Base-by-base conservation (phyloP, 2,113 vertebrate genomes). In the Pampusana beccarii region DNA sequence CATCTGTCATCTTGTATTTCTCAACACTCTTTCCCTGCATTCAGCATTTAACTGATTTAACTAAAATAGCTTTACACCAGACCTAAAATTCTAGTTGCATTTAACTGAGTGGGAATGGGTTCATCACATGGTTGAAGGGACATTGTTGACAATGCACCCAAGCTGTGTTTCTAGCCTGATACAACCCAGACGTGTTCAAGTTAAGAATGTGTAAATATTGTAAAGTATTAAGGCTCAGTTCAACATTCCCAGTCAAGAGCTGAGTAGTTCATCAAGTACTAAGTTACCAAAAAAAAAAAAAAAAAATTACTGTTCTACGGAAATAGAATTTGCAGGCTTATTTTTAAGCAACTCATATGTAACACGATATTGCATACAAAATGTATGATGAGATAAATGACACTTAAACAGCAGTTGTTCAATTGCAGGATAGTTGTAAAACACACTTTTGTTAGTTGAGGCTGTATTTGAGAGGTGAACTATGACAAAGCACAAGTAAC, bases 361-460 rank as follows among this genome's bases (percentile, higher is more conserved):
- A 40, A 48, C 16, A 11, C 16, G 9, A 34, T n/a, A 11, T 38
- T 34, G 40, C 16, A 21, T 5, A 6, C 1, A 29, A 28, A 50
- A n/a, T 0, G 1, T 12, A 9, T 1, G 7, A 15, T 6, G 11
- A 33, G 11, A 25, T 9, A 13, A 20, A 9, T 3, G 4, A 19
- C 9, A 46, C 18, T 46, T 82, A 26, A 61, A 11, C 13, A 42
- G 7, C 0, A 46, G 16, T 21, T 56, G 10, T 46, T 71, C 24
- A 24, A 2, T 8, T 0, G 5, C 31, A 23, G 38, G 23, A 23
- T 3, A 54, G 23, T 2, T 11, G 26, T 8, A 33, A 72, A 40
- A 18, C 4, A 4, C 1, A 1, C 26, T 58, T 34, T 20, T 31
- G 9, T 5, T 40, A 44, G 16, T 5, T n/a, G 26, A 48, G 34